A percentile compares a stretch with the other conserved stretches of the same genome.
Evolutionary conservation across 2,113 vertebrate genomes (phyloP).

Genomic region (Chrysemys picta): DNA sequence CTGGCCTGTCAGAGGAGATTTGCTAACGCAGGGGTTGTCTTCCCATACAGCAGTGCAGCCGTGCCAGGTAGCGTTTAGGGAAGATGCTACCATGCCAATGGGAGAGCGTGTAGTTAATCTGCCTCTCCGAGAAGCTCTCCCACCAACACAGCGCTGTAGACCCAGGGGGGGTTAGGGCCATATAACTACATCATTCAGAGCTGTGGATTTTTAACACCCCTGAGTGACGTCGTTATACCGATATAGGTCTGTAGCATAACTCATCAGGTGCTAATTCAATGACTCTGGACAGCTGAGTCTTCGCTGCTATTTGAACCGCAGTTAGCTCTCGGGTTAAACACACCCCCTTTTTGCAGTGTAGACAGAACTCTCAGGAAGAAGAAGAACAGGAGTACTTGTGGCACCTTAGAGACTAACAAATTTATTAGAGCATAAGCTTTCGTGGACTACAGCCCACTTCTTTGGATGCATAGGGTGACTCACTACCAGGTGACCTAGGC

Average conservation of each 20-base stretch:
- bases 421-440: no score
- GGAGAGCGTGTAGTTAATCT: neutral
- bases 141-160: neutral
- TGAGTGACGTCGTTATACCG: neutral
- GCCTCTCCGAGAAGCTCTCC: neutral
- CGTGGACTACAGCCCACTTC: no score
- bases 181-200: neutral
- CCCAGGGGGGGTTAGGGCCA: rapidly evolving
- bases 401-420: no score
- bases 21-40: neutral
- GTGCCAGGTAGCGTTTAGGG: neutral
- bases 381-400: no score
- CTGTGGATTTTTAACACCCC: neutral
- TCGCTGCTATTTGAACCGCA: neutral
- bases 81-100: neutral
- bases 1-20: neutral
- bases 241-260: neutral
- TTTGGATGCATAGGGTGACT: no score
- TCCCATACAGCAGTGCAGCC: neutral
- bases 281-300: neutral
- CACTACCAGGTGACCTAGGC: rapidly evolving
- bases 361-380: neutral
- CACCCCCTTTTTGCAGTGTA: neutral
- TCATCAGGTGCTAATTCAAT: neutral
- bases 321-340: neutral